Evolutionary conservation across 1,140 invertebrate genomes (phyloP), one percentile per base, ranked within the genome.

Genomic region (Melanaphis sacchari): DNA sequence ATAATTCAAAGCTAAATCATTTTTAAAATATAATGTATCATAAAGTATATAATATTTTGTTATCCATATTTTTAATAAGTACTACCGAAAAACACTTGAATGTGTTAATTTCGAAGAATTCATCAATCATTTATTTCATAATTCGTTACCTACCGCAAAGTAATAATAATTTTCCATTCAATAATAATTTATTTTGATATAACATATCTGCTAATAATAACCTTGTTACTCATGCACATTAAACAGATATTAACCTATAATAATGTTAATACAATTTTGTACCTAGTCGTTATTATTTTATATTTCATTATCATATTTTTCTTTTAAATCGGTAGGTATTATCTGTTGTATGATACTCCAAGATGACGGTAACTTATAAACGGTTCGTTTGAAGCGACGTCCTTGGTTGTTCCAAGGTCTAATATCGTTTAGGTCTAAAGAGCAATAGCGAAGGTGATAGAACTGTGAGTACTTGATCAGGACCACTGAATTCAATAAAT

Each of bases 381-480:
- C 38, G 89, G 54, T 41, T 90, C 11, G 38, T 66, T 90, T 66
- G 89, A 90, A 90, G 9, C 40, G 38, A 22, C 22, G 54, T 66
- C 89, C 89, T 90, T 90, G 89, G 89, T 66, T 11, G 11, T 4
- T 66, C 8, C 89, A 90, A 90, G 89, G 89, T 90, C 38, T 41
- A 40, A 90, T 66, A 41, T 90, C 52, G 89, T 90, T 90, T 90
- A 41, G 54, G 54, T 90, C 89, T 38, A 90, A 66, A 90, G 89
- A 90, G 89, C 89, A 90, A 90, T 90, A 66, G 52, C 38, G 52
- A 90, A 90, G 52, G 89, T 41, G 26, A n/a, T 90, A 26, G 54
- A 90, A 90, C 54, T 66, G 26, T 90, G 89, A 15, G 26, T 90
- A 59, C 38, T 90, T 26, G 52, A 90, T 66, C 89, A 38, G 15